These are phyloP conservation scores for Adelphocoris suturalis DNA, from an alignment of 2,888 invertebrate genomes.

Conservation along the genomic window DNA sequence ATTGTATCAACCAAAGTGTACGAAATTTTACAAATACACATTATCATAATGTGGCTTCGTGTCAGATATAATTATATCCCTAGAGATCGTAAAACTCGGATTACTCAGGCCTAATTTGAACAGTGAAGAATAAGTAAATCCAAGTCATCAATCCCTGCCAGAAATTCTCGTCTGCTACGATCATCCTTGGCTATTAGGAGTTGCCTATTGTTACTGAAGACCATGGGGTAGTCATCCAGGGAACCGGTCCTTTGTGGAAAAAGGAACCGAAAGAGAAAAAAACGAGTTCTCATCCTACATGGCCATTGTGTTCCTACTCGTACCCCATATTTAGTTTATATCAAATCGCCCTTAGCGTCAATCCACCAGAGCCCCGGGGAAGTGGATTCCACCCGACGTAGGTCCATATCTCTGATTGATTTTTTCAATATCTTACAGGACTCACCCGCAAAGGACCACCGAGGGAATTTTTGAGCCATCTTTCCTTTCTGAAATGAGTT, in stretches of 20 bases:
- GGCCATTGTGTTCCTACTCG: conserved; percentile 13
- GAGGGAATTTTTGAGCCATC: too few relatives aligned
- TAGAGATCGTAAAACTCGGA: too few relatives aligned
- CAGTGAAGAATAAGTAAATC: background rate
- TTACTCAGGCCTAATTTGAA: too few relatives aligned
- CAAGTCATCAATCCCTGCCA: background rate
- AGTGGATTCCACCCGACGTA: background rate
- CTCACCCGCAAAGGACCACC: too few relatives aligned
- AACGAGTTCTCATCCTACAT: conserved; percentile 39
- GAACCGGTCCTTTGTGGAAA: conserved; percentile 39
- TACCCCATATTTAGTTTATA: conserved; percentile 39
- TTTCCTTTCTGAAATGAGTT: too few relatives aligned
- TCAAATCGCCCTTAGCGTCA: conserved; percentile 33
- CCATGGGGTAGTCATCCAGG: conserved; percentile 22
- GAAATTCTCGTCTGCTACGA: background rate
- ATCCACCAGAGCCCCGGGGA: conserved; percentile 19
- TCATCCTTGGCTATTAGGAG: background rate
- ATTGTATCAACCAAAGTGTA: too few relatives aligned
- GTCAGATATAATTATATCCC: too few relatives aligned
- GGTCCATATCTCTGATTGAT: conserved; percentile 32
- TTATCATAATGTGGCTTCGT: too few relatives aligned
- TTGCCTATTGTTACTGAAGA: conserved; percentile 25
- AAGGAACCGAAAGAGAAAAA: conserved; percentile 32
- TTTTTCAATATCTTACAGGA: background rate
- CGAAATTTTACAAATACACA: too few relatives aligned